Evolutionary conservation across 2,797 vertebrate species (phyloP).

Genomic region (Alectoris magna): DNA sequence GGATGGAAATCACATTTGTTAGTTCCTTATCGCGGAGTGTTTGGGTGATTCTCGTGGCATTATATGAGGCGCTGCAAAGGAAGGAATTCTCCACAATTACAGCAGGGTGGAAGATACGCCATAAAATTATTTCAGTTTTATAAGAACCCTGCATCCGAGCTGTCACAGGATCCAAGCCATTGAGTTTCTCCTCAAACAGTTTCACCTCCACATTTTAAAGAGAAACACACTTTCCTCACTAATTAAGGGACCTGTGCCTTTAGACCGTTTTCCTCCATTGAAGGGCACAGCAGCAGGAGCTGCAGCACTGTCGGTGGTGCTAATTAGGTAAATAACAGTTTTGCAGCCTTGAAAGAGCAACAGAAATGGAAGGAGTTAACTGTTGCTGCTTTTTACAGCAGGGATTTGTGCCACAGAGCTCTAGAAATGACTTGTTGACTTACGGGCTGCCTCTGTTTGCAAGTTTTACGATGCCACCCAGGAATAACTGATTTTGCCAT

Average conservation of each 20-base stretch:
- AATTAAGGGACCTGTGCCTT: background rate
- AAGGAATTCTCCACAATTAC: background rate
- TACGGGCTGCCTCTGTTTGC: background rate
- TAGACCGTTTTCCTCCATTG: background rate
- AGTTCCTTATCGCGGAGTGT: background rate
- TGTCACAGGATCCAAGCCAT: fast-evolving
- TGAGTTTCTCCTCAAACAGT: background rate
- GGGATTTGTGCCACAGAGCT: background rate
- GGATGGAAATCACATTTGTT: background rate
- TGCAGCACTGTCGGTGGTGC: background rate
- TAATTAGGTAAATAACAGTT: background rate
- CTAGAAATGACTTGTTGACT: background rate
- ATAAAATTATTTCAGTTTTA: background rate
- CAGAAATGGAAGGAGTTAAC: background rate
- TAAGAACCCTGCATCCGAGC: background rate
- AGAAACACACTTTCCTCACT: background rate
- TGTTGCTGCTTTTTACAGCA: background rate
- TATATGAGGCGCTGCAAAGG: background rate
- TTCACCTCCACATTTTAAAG: background rate
- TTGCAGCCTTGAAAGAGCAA: background rate
- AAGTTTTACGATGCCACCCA: constrained; percentile 13
- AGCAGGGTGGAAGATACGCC: background rate
- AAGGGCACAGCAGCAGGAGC: background rate
- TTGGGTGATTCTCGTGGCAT: background rate
- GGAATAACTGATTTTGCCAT: constrained; percentile 27